These are phyloP conservation scores for Drosophila mimetica DNA, from an alignment of 2,888 invertebrate species.

Conservation along the genomic window DNA sequence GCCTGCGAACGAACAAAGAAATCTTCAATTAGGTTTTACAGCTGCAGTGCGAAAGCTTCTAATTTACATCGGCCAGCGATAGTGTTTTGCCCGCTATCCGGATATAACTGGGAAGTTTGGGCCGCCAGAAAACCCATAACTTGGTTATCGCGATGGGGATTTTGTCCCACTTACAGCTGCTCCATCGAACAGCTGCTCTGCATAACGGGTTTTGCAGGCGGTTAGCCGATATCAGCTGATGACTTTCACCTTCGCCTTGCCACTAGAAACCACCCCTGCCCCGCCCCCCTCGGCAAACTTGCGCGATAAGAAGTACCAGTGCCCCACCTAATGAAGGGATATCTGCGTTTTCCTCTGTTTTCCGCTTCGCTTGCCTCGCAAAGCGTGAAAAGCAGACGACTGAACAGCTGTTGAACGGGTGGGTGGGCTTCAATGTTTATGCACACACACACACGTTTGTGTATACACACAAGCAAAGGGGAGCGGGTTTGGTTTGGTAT, in stretches of 20 bases:
- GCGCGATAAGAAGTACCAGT: constrained; percentile 19
- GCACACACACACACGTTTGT: too few relatives aligned
- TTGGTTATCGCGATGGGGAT: constrained; percentile 8
- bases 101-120: constrained; percentile 17
- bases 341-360: not conserved
- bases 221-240: constrained; percentile 58
- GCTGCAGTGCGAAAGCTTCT: not conserved
- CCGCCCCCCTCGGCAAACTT: constrained; percentile 1
- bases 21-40: constrained; percentile 16
- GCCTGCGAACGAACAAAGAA: constrained; percentile 39
- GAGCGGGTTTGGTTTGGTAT: constrained; percentile 1
- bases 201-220: constrained; percentile 36
- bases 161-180: constrained; percentile 31
- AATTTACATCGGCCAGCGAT: constrained; percentile 13
- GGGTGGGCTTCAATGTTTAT: constrained; percentile 32
- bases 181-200: constrained; percentile 29
- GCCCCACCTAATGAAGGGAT: not conserved
- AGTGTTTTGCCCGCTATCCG: constrained; percentile 7
- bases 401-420: constrained; percentile 30
- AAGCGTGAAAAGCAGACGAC: constrained; percentile 2
- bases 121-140: not conserved
- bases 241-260: constrained; percentile 77
- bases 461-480: constrained; percentile 7
- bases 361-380: not conserved
- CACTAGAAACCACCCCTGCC: constrained; percentile 6